These are phyloP conservation scores for Spongilla lacustris DNA, from an alignment of 37 sponge, comb jelly and placozoan genomes.

Conservation along the genomic window DNA sequence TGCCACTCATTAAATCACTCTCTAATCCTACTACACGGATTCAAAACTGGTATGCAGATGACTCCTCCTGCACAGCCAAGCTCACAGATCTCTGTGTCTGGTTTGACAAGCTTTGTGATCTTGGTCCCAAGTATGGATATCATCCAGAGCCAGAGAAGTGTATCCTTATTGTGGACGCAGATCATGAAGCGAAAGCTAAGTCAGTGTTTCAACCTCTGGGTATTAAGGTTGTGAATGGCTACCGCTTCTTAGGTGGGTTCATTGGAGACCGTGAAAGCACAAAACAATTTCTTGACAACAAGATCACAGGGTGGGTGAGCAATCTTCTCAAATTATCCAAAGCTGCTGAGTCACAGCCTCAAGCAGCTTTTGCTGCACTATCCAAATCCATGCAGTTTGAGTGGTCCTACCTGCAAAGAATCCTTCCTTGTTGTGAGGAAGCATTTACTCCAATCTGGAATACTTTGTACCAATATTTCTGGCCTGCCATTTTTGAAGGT, in stretches of 20 bases:
- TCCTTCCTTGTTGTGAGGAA: slow-evolving; percentile 14
- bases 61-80: slow-evolving; percentile 32
- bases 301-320: not conserved
- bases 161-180: slow-evolving; percentile 7
- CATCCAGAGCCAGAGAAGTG: slow-evolving; percentile 38
- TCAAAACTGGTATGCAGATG: slow-evolving; percentile 51
- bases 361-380: slow-evolving; percentile 23
- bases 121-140: slow-evolving; percentile 48
- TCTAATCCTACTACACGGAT: not conserved
- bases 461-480: not conserved
- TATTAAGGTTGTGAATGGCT: too few relatives aligned
- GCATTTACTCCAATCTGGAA: slow-evolving; percentile 7
- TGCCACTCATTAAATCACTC: slow-evolving; percentile 7
- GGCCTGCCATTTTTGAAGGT: not conserved
- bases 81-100: slow-evolving; percentile 11
- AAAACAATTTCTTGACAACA: not conserved
- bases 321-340: not conserved
- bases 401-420: slow-evolving; percentile 35
- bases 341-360: slow-evolving; percentile 14
- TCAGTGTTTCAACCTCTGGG: too few relatives aligned
- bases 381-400: slow-evolving; percentile 27
- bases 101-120: slow-evolving; percentile 15
- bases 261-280: slow-evolving; percentile 21
- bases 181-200: not conserved
- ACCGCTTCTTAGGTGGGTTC: too few relatives aligned